Evolutionary conservation across 30 jellyfish, hydroid and myxozoan species (phyloP).

Genomic region (Pelagia noctiluca): DNA sequence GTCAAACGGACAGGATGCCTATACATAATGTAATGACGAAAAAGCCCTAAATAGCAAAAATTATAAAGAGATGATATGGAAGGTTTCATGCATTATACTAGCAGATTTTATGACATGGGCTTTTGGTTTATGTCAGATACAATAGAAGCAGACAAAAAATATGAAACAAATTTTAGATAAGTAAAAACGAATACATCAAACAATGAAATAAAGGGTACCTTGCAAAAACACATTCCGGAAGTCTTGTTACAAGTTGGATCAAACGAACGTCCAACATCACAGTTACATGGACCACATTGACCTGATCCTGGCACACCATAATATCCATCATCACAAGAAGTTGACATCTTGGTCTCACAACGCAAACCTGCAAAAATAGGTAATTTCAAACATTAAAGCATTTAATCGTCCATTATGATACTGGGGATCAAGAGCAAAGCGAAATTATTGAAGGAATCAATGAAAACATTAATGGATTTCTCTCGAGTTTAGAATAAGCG

Average conservation of each 20-base stretch:
- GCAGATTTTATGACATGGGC: too few relatives aligned
- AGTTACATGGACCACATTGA: conserved; percentile 95
- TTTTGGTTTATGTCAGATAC: too few relatives aligned
- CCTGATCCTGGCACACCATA: conserved; percentile 73
- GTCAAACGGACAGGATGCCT: too few relatives aligned
- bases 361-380: conserved; percentile 63
- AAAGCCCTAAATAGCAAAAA: too few relatives aligned
- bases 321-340: conserved; percentile 85
- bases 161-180: background rate
- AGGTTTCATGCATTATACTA: too few relatives aligned
- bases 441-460: background rate
- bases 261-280: conserved; percentile 69
- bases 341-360: conserved; percentile 84
- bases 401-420: too few relatives aligned
- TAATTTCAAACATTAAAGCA: too few relatives aligned
- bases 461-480: too few relatives aligned
- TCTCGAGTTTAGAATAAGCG: conserved; percentile 6
- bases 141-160: too few relatives aligned
- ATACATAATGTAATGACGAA: too few relatives aligned
- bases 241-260: conserved; percentile 87
- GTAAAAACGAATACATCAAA: background rate
- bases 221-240: conserved; percentile 92
- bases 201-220: conserved; percentile 60
- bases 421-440: background rate
- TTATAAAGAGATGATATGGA: too few relatives aligned